Conservation (phyloP, 2,888 invertebrate genomes). For the Amaurobius ferox region DNA sequence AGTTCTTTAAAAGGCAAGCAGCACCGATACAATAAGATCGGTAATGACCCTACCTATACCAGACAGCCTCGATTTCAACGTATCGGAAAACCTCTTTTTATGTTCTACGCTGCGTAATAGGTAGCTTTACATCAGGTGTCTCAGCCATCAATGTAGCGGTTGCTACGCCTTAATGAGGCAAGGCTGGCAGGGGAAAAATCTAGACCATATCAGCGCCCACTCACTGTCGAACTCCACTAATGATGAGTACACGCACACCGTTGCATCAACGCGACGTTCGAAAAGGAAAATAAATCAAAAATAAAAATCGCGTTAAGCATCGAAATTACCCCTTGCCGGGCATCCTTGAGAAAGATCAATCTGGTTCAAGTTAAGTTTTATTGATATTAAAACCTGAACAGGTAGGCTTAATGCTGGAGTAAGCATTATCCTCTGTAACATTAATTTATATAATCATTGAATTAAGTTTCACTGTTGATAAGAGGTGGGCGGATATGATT, state of each 20-base stretch:
- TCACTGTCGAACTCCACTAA: conserved; percentile 4
- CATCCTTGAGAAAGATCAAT: conserved; percentile 6
- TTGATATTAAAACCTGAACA: too few species aligned
- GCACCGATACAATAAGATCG: too few species aligned
- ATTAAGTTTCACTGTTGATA: too few species aligned
- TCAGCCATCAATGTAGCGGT: conserved; percentile 23
- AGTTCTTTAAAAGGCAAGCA: too few species aligned
- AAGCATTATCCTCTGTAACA: too few species aligned
- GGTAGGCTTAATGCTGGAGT: too few species aligned
- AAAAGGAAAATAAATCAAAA: background rate
- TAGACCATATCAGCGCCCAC: conserved; percentile 35
- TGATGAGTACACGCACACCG: conserved; percentile 3
- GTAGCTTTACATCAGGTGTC: conserved; percentile 27
- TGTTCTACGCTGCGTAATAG: background rate
- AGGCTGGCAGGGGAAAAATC: background rate
- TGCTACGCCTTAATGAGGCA: conserved; percentile 24
- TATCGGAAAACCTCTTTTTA: too few species aligned
- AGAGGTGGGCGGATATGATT: too few species aligned
- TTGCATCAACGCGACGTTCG: conserved; percentile 7
- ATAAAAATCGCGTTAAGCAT: background rate
- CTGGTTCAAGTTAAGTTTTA: background rate
- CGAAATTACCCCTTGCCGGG: background rate
- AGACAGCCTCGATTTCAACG: too few species aligned
- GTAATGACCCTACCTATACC: too few species aligned
- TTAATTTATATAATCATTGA: too few species aligned